Percentiles rank a stretch among this genome's conserved stretches.
Conservation (phyloP, 1,140 invertebrate genomes). For the Andricus grossulariae region DNA sequence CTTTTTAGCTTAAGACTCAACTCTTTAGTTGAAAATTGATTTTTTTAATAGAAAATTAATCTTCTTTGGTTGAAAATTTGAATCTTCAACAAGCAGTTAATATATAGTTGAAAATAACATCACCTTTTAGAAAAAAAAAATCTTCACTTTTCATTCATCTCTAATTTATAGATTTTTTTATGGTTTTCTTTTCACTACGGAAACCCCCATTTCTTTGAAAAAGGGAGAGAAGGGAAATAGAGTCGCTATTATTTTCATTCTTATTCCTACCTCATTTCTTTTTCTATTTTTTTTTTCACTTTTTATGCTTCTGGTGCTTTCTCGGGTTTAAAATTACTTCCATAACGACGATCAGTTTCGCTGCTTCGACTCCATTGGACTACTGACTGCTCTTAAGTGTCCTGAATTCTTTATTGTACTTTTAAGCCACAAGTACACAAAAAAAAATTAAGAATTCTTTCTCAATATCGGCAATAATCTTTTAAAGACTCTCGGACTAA, state of each 20-base stretch:
- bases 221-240: neutral
- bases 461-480: no score
- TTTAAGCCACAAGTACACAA: neutral
- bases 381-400: constrained; percentile 13
- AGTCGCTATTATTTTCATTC: neutral
- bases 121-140: no score
- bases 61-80: no score
- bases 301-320: neutral
- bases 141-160: no score
- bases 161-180: no score
- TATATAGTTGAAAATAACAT: no score
- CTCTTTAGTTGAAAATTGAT: no score
- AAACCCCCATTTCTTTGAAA: neutral
- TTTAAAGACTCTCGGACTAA: no score
- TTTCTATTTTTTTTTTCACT: neutral
- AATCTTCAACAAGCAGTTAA: no score
- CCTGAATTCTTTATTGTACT: neutral
- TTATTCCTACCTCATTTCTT: no score
- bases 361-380: constrained; percentile 4
- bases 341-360: constrained; percentile 5
- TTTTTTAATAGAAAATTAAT: no score
- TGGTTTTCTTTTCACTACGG: neutral
- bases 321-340: constrained; percentile 1
- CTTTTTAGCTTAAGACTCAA: no score
- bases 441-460: neutral